Evolutionary conservation across 2,113 vertebrate species (phyloP), one percentile per base, ranked within the genome.

Genomic region (Prietella phreatophila): DNA sequence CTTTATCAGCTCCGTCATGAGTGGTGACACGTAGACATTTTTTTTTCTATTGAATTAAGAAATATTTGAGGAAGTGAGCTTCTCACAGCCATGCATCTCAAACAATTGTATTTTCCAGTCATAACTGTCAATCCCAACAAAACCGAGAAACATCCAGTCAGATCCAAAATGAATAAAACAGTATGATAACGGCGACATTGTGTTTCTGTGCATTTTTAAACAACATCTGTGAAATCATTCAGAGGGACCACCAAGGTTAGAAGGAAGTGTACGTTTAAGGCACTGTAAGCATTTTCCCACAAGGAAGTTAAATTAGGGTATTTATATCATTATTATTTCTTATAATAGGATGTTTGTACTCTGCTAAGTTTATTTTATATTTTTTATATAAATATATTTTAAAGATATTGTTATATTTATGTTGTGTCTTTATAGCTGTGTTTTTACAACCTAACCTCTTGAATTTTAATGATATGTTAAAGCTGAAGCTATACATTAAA

Each of bases 171-270:
- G 71, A 80, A 20, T 5, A 79, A 88, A 78, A 71, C 80, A 75
- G 79, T 87, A 90, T 86, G 73, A 89, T 86, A 88, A 86, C 55
- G 50, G 56, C 47, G 79, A 87, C 56, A 73, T 76, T 58, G 75
- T 5, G 42, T 8, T 81, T 88, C 73, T 83, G 39, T 71, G 55
- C 25, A 56, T 82, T 90, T 87, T 83, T 79, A 69, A 82, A 42
- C 39, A 50, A 27, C 92, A 93, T 94, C 94, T 95, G 94, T 90
- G 92, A 91, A 93, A 91, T 78, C 83, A 91, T 91, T 95, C 86
- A 91, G 60, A 56, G 14, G 86, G 93, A 93, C 93, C 93, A 94
- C 93, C 93, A 92, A 83, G 60, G 82, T 71, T 90, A 42, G 75
- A 53, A 92, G 93, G 91, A 94, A 93, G 88, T 92, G 84, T 73